Evolutionary conservation across 1,140 invertebrate genomes (phyloP).

Genomic region (Asobara japonica): DNA sequence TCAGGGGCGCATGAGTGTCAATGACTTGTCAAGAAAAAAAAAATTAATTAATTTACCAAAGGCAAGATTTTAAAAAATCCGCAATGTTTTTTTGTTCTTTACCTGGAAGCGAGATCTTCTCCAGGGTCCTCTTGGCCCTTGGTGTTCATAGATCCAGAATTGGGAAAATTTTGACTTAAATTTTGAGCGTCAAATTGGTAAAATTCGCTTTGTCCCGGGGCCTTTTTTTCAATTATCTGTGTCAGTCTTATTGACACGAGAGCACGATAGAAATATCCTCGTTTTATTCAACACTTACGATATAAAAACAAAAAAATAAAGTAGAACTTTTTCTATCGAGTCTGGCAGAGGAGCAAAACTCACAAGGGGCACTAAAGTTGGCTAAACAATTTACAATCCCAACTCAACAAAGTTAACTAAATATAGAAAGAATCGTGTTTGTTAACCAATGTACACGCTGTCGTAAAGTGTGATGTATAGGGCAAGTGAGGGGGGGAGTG

Average conservation of each 20-base stretch:
- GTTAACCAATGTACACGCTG: conserved; percentile 20
- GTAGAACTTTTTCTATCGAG: neutral
- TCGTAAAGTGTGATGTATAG: neutral
- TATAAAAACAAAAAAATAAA: neutral
- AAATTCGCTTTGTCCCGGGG: neutral
- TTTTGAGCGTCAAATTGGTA: neutral
- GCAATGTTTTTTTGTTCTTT: conserved; percentile 17
- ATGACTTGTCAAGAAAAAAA: neutral
- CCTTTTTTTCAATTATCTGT: neutral
- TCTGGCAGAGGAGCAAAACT: too few species aligned
- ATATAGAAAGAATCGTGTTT: conserved; percentile 28
- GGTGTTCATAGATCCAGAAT: conserved; percentile 59
- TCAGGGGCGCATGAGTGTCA: conserved; percentile 2
- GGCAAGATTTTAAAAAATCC: neutral
- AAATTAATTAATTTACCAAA: neutral
- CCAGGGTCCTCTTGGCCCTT: conserved; percentile 66
- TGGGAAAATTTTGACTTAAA: neutral
- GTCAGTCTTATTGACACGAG: neutral
- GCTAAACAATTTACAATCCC: conserved; percentile 8
- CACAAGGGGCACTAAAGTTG: neutral
- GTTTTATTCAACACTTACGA: neutral
- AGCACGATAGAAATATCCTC: neutral
- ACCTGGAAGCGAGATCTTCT: conserved; percentile 65
- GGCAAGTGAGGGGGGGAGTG: too few species aligned
- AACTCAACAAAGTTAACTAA: conserved; percentile 21